A percentile compares a stretch with the other conserved stretches of the same genome.
These are phyloP conservation scores for Pseudococcus viburni DNA, from an alignment of 2,888 invertebrate genomes.

Conservation along the genomic window DNA sequence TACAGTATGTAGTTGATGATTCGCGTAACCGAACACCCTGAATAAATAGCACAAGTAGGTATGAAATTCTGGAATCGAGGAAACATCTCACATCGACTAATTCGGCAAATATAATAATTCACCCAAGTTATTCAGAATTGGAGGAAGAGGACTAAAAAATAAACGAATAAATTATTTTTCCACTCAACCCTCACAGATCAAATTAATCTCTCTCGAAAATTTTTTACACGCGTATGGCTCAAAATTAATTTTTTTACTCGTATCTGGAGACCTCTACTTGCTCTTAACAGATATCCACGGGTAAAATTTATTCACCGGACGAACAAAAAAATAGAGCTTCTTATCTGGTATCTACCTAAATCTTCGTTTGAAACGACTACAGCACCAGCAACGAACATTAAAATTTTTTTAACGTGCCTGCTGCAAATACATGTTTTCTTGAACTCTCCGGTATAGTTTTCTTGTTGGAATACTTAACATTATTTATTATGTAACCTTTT, in stretches of 20 bases:
- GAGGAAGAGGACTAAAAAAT: no score
- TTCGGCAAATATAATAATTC: no score
- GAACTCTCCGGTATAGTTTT: neutral
- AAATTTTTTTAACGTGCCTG: slow-evolving; percentile 2
- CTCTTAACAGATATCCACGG: neutral
- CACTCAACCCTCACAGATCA: no score
- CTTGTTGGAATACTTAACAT: neutral
- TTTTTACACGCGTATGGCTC: no score
- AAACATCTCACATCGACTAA: no score
- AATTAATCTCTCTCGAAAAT: no score
- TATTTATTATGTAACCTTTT: slow-evolving; percentile 34
- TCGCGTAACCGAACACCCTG: no score
- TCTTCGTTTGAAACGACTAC: neutral
- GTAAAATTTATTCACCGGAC: neutral
- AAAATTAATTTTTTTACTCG: neutral
- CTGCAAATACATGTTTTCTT: neutral
- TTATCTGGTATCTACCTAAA: neutral
- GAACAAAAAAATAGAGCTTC: neutral
- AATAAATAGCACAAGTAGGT: no score
- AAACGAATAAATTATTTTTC: no score
- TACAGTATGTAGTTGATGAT: no score
- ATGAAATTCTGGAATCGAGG: no score
- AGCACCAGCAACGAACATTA: neutral
- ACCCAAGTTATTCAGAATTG: no score
- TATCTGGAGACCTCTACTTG: neutral